Base-by-base conservation (phyloP, 92 coral and sea anemone genomes). In the Umimayanthus kanabou region DNA sequence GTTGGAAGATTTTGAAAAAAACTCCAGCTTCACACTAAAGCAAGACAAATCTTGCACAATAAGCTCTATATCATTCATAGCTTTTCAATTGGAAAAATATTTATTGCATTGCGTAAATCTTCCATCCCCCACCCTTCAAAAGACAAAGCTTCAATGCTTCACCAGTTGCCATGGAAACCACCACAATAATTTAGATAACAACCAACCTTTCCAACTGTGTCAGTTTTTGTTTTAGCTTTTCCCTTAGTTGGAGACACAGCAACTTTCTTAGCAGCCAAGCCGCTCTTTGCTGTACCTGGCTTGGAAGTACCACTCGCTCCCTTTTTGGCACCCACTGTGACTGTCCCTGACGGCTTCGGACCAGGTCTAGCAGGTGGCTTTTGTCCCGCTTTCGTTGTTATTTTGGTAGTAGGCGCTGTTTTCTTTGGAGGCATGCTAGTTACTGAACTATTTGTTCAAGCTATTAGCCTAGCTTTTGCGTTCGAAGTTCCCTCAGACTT, bases 351-450 rank as follows among this genome's bases (percentile, higher is more conserved):
- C 0, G 77, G 22, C 42, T 65, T 65, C 22, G 76, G 39, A 72
- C 91, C 76, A 55, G 94, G 82, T 75, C 80, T 91, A 20, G 89
- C 85, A 64, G 90, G 85, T 57, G 95, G 89, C 53, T 83, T 91
- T 84, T 80, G 93, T 43, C 91, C 88, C 28, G 85, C 64, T 87
- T 89, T 95, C 13, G 94, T 79, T 14, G 90, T 80, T 10, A 88
- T 70, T 64, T 93, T 93, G 43, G 91, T 79, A 30, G 89, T 74
- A 67, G 92, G 91, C 57, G 85, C 55, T 42, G 95, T 80, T 89
- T 92, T 95, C 77, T 92, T 95, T 57, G 96, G 96, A 85, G 96
- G 96, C 98, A 95, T 95, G 15, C 61, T 77, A 39, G 18, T 45
- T 58, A 37, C 22, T 30, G 15, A 39, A 37, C 39, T 26, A 9